These are phyloP conservation scores for Sebastes umbrosus DNA, from an alignment of 2,797 vertebrate species.

Conservation along the genomic window DNA sequence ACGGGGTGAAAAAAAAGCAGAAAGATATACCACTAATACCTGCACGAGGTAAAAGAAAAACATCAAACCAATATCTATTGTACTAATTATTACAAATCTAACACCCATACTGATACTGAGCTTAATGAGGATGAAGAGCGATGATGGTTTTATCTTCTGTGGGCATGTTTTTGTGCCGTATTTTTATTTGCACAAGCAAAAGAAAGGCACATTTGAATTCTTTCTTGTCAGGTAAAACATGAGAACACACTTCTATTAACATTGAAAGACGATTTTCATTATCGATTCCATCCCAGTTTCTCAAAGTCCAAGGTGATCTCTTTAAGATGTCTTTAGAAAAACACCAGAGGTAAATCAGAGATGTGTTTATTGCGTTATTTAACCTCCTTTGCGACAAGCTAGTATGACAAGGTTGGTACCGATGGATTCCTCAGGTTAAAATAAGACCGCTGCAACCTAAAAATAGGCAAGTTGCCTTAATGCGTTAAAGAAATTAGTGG, in stretches of 20 bases:
- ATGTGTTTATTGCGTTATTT: no score
- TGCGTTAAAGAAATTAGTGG: no score
- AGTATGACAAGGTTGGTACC: no score
- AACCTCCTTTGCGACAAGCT: accelerated
- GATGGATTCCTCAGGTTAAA: no score
- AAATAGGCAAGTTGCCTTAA: no score
- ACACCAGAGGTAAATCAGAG: background rate
- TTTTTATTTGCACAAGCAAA: background rate
- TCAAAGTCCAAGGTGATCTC: no score
- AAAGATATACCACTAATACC: background rate
- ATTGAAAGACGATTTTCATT: background rate
- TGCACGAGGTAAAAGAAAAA: background rate
- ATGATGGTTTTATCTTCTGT: background rate
- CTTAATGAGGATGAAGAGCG: background rate
- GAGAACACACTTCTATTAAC: background rate
- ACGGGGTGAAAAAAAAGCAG: background rate
- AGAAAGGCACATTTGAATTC: background rate
- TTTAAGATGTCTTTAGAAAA: no score
- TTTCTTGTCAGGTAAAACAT: background rate
- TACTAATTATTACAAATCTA: background rate
- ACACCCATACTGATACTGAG: background rate
- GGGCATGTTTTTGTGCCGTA: background rate
- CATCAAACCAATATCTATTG: background rate
- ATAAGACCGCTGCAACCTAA: no score
- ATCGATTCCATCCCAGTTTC: no score